Evolutionary conservation across 1,140 invertebrate genomes (phyloP).

Genomic region (Popillia japonica): DNA sequence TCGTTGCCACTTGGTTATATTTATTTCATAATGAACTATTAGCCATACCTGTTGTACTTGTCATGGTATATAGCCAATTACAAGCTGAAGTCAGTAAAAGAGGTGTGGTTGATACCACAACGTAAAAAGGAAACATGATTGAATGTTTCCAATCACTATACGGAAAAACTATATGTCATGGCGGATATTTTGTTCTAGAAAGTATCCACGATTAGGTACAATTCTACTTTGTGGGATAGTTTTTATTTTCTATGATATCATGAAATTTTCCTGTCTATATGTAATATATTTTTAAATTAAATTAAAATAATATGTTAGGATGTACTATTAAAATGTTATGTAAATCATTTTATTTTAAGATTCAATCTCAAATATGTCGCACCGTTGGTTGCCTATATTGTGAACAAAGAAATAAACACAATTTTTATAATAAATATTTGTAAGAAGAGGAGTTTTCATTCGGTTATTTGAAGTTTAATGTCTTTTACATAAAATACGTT

Average conservation of each 20-base stretch:
- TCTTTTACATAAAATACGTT: no score
- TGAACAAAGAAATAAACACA: neutral
- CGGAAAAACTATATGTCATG: neutral
- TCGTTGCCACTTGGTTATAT: slow-evolving; percentile 79
- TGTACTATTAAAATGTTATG: no score
- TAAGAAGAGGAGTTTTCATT: neutral
- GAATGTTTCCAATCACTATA: no score
- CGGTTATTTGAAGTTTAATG: no score
- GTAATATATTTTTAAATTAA: slow-evolving; percentile 22
- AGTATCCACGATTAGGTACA: neutral
- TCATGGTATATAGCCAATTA: slow-evolving; percentile 79
- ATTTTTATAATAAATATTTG: slow-evolving; percentile 27
- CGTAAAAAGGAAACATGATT: slow-evolving; percentile 33
- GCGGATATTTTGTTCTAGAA: slow-evolving; percentile 33
- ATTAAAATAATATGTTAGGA: slow-evolving; percentile 6
- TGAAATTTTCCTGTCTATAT: neutral
- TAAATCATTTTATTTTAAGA: no score
- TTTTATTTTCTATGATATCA: neutral
- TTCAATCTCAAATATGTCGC: neutral
- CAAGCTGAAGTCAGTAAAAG: slow-evolving; percentile 66
- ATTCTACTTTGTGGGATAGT: slow-evolving; percentile 4
- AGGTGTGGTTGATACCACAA: slow-evolving; percentile 53
- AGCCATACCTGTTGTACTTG: slow-evolving; percentile 76
- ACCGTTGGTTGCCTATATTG: neutral
- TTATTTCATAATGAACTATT: slow-evolving; percentile 79